Conservation (phyloP, 2,888 invertebrate genomes). For the Eucriotettix oculatus region DNA sequence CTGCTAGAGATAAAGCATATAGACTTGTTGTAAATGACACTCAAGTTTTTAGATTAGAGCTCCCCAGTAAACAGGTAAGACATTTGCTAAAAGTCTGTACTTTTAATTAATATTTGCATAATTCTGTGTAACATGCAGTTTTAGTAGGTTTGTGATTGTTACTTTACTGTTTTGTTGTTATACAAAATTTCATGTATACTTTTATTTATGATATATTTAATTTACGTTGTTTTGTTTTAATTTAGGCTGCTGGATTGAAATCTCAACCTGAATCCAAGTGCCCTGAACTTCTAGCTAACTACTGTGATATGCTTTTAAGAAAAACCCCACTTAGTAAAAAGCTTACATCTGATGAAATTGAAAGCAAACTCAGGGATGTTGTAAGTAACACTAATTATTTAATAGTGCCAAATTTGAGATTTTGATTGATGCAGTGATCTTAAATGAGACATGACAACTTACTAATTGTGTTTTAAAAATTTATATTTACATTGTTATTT, state of each 20-base stretch:
- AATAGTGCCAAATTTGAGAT: too few species aligned
- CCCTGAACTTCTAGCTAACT: slow-evolving; percentile 95
- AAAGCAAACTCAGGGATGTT: slow-evolving; percentile 81
- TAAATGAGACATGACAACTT: too few species aligned
- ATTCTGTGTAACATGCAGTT: neutral
- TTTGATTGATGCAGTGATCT: too few species aligned
- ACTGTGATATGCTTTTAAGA: slow-evolving; percentile 96
- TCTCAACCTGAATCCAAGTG: slow-evolving; percentile 85
- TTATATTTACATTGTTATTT: too few species aligned
- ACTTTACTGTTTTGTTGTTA: neutral
- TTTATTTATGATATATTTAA: neutral
- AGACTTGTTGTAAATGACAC: slow-evolving; percentile 96
- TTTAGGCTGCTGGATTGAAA: slow-evolving; percentile 20
- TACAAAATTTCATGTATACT: neutral
- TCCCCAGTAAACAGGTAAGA: slow-evolving; percentile 34
- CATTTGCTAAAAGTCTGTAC: neutral
- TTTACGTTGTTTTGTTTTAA: neutral
- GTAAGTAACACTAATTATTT: slow-evolving; percentile 26
- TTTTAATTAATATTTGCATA: slow-evolving; percentile 22
- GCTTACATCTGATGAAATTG: slow-evolving; percentile 92
- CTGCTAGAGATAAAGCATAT: slow-evolving; percentile 94
- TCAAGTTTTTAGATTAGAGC: slow-evolving; percentile 54
- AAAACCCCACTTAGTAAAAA: slow-evolving; percentile 92
- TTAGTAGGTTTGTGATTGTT: neutral
- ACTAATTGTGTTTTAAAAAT: too few species aligned